A percentile compares a stretch with the other conserved stretches of the same genome.
phyloP scores from a whole-genome alignment of 2,797 vertebrate species.

The Diplodus puntazzo region DNA sequence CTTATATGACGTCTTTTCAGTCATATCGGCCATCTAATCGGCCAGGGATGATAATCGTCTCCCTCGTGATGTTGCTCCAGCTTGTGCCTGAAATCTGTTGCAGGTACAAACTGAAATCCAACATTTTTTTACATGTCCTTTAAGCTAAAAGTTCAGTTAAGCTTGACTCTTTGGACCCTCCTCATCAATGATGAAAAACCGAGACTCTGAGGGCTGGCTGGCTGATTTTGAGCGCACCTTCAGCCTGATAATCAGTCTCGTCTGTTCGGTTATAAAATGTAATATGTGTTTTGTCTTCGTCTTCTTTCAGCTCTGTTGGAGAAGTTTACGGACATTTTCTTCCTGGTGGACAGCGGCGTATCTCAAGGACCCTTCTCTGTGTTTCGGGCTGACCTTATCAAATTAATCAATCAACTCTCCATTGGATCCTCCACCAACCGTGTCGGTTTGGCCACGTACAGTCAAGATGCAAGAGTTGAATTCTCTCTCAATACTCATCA shows the following conservation, averaged over 20 bases:
- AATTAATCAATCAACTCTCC: constrained; percentile 63
- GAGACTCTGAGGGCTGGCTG: not conserved
- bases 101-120: too few species aligned
- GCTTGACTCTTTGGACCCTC: too few species aligned
- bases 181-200: too few species aligned
- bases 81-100: too few species aligned
- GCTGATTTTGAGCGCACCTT: not conserved
- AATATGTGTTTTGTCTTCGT: not conserved
- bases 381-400: constrained; percentile 62
- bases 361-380: constrained; percentile 28
- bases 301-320: constrained; percentile 70
- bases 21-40: too few species aligned
- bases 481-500: constrained; percentile 78
- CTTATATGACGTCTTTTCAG: too few species aligned
- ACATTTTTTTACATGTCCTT: too few species aligned
- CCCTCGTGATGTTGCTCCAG: too few species aligned
- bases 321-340: constrained; percentile 82
- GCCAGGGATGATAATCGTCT: too few species aligned
- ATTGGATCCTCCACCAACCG: constrained; percentile 71
- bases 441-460: constrained; percentile 85
- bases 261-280: not conserved
- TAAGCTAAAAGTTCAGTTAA: too few species aligned
- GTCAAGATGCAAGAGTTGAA: constrained; percentile 63
- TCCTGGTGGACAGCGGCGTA: constrained; percentile 81
- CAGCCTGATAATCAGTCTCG: not conserved